phyloP scores from a whole-genome alignment of 2,797 vertebrate species.

The Miichthys miiuy region DNA sequence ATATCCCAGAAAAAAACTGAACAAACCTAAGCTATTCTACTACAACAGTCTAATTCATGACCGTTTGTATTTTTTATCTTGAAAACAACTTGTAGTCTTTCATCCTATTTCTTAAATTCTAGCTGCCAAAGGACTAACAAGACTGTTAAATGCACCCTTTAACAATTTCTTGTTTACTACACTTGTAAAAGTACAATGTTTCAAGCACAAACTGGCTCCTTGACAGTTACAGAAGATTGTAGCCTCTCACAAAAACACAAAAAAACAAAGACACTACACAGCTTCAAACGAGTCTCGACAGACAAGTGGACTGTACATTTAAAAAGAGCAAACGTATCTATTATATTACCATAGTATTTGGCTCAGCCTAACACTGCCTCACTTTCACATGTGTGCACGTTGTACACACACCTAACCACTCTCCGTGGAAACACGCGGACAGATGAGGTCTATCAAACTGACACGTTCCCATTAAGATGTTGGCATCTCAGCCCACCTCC shows the following conservation, averaged over 20 bases:
- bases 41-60: background rate
- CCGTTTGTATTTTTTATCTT: conserved; percentile 3
- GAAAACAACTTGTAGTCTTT: background rate
- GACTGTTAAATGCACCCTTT: background rate
- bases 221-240: background rate
- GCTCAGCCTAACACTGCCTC: background rate
- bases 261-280: conserved; percentile 5
- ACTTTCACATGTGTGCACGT: background rate
- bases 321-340: background rate
- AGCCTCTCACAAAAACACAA: background rate
- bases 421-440: conserved; percentile 13
- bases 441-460: conserved; percentile 48
- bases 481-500: conserved; percentile 43
- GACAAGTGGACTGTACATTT: background rate
- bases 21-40: background rate
- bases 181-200: conserved; percentile 13
- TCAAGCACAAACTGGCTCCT: conserved; percentile 3
- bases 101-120: background rate
- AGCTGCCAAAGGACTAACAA: background rate
- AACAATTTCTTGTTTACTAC: conserved; percentile 11
- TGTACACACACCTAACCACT: conserved; percentile 13
- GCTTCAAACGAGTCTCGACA: conserved; percentile 3
- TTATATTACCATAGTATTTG: conserved; percentile 11
- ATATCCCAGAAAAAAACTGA: background rate
- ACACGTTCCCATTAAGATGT: conserved; percentile 54